Evolutionary conservation across 1,140 invertebrate genomes (phyloP).

Genomic region (Rhynchophorus ferrugineus): DNA sequence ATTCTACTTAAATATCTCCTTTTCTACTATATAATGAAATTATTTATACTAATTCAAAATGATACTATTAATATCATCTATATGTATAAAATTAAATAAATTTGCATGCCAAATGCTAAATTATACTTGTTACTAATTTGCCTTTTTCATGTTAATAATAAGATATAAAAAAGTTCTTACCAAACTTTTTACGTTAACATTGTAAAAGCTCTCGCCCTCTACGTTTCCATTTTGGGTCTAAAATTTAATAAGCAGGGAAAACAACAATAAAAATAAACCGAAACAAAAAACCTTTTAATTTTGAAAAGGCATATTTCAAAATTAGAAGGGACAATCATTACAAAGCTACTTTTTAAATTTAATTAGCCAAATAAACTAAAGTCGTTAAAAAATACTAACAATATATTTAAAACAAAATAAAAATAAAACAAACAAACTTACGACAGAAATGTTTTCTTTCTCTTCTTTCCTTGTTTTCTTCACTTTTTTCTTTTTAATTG

Average conservation of each 20-base stretch:
- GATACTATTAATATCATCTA: no score
- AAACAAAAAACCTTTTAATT: conserved; percentile 4
- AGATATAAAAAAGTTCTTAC: conserved; percentile 34
- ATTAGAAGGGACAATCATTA: no score
- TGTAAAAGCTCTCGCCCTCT: conserved; percentile 48
- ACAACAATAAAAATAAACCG: conserved; percentile 18
- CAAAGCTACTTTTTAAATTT: neutral
- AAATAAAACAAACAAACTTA: conserved; percentile 41
- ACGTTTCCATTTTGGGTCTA: conserved; percentile 38
- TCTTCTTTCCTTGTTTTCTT: conserved; percentile 55
- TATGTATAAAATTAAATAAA: no score
- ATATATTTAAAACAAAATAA: conserved; percentile 12
- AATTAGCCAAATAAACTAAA: conserved; percentile 16
- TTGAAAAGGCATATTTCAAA: conserved; percentile 5
- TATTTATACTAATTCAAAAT: no score
- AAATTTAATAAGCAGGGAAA: conserved; percentile 26
- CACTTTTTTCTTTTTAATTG: conserved; percentile 48
- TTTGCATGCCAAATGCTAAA: no score
- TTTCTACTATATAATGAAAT: no score
- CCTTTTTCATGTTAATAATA: no score
- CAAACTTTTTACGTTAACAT: conserved; percentile 47
- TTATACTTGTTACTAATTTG: no score
- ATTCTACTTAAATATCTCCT: no score
- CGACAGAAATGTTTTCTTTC: conserved; percentile 57
- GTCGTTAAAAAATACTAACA: conserved; percentile 11